These are phyloP conservation scores for Strix aluco DNA, from an alignment of 2,113 vertebrate species.

Conservation along the genomic window DNA sequence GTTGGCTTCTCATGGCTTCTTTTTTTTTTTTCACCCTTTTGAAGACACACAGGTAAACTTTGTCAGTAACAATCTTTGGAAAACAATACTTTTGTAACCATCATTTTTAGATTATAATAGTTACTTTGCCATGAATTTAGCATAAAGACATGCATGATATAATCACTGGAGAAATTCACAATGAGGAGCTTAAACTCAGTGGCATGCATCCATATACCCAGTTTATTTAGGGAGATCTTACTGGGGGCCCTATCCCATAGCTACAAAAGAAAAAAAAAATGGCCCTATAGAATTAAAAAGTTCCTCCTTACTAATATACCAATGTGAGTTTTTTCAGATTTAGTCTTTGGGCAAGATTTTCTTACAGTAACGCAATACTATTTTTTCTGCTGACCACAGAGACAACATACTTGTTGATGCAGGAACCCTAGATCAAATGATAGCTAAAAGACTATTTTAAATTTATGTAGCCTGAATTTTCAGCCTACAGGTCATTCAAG, in stretches of 20 bases:
- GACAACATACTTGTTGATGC: not conserved
- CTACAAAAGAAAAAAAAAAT: not conserved
- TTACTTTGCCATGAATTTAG: not conserved
- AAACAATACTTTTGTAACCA: not conserved
- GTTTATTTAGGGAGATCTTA: not conserved
- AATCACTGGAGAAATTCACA: not conserved
- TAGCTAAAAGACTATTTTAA: not conserved
- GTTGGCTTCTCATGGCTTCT: not conserved
- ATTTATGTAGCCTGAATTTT: conserved; percentile 15
- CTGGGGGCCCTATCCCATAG: not conserved
- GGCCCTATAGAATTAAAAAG: not conserved
- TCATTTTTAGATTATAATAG: not conserved
- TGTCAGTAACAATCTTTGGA: not conserved
- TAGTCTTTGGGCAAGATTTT: not conserved
- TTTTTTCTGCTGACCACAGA: not conserved
- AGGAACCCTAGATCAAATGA: not conserved
- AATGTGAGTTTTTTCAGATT: not conserved
- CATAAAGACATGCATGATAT: not conserved
- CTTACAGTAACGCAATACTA: rapidly evolving
- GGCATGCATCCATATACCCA: not conserved
- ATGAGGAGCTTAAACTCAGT: not conserved
- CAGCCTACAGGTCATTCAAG: conserved; percentile 19
- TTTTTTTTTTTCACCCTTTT: not conserved
- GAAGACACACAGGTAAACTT: not conserved
- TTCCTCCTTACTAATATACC: not conserved